Evolutionary conservation across 1,140 invertebrate genomes (phyloP).

Genomic region (Anastrepha obliqua): DNA sequence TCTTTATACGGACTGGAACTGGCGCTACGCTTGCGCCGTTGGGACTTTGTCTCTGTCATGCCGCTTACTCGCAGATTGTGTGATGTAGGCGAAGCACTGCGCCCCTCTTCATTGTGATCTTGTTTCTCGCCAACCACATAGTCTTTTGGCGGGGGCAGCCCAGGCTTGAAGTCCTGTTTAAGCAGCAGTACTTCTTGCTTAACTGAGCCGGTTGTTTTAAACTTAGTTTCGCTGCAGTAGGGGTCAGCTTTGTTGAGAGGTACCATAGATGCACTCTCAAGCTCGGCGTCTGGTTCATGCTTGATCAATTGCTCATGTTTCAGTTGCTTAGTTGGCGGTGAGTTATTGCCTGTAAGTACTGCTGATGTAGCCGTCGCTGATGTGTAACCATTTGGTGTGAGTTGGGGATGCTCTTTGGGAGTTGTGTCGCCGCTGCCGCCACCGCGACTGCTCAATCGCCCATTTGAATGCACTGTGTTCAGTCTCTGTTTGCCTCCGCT

Average conservation of each 20-base stretch:
- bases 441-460: constrained; percentile 65
- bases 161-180: constrained; percentile 56
- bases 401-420: constrained; percentile 59
- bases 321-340: constrained; percentile 51
- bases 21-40: constrained; percentile 69
- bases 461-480: constrained; percentile 59
- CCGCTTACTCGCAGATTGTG: constrained; percentile 1
- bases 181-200: constrained; percentile 54
- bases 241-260: constrained; percentile 57
- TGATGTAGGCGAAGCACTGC: neutral
- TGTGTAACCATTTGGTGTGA: constrained; percentile 66
- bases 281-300: constrained; percentile 67
- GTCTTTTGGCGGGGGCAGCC: neutral
- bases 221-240: constrained; percentile 56
- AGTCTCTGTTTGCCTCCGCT: constrained; percentile 54
- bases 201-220: constrained; percentile 53
- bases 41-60: constrained; percentile 55
- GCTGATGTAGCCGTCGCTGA: constrained; percentile 10
- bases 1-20: constrained; percentile 73
- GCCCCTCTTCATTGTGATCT: neutral
- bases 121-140: neutral
- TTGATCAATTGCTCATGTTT: constrained; percentile 70
- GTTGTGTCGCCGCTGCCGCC: constrained; percentile 59
- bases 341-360: neutral
- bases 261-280: constrained; percentile 62